Evolutionary conservation across 2,113 vertebrate genomes (phyloP).

Genomic region (Odontophorus gujanensis): DNA sequence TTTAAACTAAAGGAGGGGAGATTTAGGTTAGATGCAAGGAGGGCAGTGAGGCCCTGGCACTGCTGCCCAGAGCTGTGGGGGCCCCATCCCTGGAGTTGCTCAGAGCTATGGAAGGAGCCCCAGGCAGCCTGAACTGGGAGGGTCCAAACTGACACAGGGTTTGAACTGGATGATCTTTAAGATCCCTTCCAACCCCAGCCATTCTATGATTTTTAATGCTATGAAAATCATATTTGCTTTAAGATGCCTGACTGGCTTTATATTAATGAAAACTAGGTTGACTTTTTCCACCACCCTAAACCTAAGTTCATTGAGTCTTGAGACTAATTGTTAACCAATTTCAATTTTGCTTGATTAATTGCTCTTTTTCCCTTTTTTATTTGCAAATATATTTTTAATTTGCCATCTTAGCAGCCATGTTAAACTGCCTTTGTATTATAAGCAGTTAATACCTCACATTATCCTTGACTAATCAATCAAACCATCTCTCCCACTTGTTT

Average conservation of each 20-base stretch:
- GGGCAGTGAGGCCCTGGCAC: neutral
- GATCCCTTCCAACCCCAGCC: neutral
- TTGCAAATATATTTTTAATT: constrained; percentile 43
- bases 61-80: neutral
- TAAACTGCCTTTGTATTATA: constrained; percentile 19
- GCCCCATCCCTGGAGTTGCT: neutral
- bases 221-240: neutral
- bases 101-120: neutral
- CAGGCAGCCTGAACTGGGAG: neutral
- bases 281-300: neutral
- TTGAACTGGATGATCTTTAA: neutral
- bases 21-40: too few relatives aligned
- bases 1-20: too few relatives aligned
- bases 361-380: constrained; percentile 22
- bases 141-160: too few relatives aligned
- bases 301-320: neutral
- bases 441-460: constrained; percentile 1
- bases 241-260: neutral
- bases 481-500: neutral
- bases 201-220: neutral
- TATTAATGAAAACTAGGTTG: neutral
- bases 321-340: neutral
- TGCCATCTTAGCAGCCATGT: neutral
- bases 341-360: constrained; percentile 35
- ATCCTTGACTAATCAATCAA: constrained; percentile 13